Evolutionary conservation across 2,113 vertebrate genomes (phyloP).

Genomic region (Columbina picui): DNA sequence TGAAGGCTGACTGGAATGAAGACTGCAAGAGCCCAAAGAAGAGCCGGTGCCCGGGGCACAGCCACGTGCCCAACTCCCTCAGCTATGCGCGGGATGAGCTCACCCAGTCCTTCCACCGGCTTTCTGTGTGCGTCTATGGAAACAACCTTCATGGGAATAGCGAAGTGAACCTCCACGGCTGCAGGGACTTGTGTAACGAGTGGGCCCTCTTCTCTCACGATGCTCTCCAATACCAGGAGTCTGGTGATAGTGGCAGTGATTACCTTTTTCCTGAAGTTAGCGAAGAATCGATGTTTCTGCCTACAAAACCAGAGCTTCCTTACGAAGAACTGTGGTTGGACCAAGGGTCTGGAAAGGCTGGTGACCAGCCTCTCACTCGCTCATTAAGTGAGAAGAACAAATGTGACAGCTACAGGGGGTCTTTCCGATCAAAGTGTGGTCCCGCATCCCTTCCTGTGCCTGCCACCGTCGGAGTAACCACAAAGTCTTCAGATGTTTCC

Average conservation of each 20-base stretch:
- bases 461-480: constrained; percentile 67
- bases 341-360: constrained; percentile 75
- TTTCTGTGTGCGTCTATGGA: constrained; percentile 95
- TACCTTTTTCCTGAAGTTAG: constrained; percentile 87
- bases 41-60: constrained; percentile 82
- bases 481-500: constrained; percentile 81
- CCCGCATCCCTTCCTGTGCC: constrained; percentile 75
- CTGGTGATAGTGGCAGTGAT: constrained; percentile 81
- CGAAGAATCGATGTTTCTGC: constrained; percentile 76
- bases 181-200: constrained; percentile 88
- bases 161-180: constrained; percentile 95
- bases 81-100: constrained; percentile 94
- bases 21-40: constrained; percentile 94
- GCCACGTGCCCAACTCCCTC: constrained; percentile 89
- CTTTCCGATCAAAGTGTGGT: constrained; percentile 75
- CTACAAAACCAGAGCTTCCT: constrained; percentile 85
- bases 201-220: constrained; percentile 88
- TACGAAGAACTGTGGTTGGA: constrained; percentile 98
- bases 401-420: constrained; percentile 74
- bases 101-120: constrained; percentile 95
- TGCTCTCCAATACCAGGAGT: constrained; percentile 81
- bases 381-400: constrained; percentile 79
- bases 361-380: constrained; percentile 67
- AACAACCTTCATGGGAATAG: constrained; percentile 96
- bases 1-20: constrained; percentile 91